Evolutionary conservation across 2,888 invertebrate genomes (phyloP).

Genomic region (Therioaphis trifolii): DNA sequence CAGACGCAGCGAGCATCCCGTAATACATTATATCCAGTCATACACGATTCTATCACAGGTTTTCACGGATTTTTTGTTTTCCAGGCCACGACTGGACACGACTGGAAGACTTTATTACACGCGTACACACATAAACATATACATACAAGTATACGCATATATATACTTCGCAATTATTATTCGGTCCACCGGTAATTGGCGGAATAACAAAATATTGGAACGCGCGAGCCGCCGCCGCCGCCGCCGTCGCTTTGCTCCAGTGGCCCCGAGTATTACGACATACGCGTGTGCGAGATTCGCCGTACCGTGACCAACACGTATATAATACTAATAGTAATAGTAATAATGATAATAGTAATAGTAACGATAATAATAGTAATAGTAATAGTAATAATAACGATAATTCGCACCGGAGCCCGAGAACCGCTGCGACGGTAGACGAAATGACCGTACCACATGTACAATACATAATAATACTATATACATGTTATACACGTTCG

Average conservation of each 20-base stretch:
- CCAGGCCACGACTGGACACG: constrained; percentile 55
- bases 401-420: constrained; percentile 35
- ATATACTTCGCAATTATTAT: constrained; percentile 1
- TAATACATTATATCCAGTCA: neutral
- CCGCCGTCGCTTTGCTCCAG: constrained; percentile 43
- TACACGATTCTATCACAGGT: neutral
- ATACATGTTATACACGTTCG: neutral
- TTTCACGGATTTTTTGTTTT: constrained; percentile 48
- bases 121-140: neutral
- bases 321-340: neutral
- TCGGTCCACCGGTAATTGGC: constrained; percentile 60
- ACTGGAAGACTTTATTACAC: constrained; percentile 33
- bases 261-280: constrained; percentile 50
- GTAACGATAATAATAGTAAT: constrained; percentile 13
- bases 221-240: constrained; percentile 35
- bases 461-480: neutral
- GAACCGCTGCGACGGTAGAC: constrained; percentile 5
- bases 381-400: constrained; percentile 14
- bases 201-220: constrained; percentile 61
- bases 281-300: constrained; percentile 27
- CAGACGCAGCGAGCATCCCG: neutral
- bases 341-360: neutral
- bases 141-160: neutral
- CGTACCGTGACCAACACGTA: constrained; percentile 52
- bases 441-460: constrained; percentile 11